A percentile compares a stretch with the other conserved stretches of the same genome.
phyloP scores from a whole-genome alignment of 2,797 vertebrate genomes.

The Echeneis naucrates region DNA sequence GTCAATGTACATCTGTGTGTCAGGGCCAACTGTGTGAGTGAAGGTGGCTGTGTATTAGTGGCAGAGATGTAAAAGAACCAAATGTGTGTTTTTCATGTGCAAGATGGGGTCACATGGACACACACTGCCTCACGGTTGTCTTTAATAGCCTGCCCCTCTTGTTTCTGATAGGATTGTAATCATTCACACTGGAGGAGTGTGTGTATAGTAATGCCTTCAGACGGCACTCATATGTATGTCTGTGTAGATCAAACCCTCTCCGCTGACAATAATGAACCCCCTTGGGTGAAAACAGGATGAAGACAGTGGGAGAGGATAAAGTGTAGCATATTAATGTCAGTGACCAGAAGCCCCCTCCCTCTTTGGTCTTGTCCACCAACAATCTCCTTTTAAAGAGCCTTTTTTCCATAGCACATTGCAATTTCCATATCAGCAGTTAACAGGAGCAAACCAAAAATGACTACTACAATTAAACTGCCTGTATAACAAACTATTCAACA shows the following conservation, averaged over 20 bases:
- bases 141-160: conserved; percentile 82
- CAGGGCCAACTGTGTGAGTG: conserved; percentile 59
- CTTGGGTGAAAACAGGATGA: conserved; percentile 67
- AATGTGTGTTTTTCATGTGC: conserved; percentile 64
- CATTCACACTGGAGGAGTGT: conserved; percentile 89
- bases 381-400: conserved; percentile 45
- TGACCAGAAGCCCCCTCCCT: conserved; percentile 11
- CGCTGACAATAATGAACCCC: conserved; percentile 81
- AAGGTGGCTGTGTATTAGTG: conserved; percentile 66
- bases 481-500: conserved; percentile 39
- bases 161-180: conserved; percentile 90
- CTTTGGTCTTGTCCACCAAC: conserved; percentile 52
- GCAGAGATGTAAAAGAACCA: conserved; percentile 67
- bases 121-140: conserved; percentile 76
- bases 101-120: conserved; percentile 31
- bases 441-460: conserved; percentile 52
- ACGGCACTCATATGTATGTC: conserved; percentile 90
- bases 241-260: conserved; percentile 86
- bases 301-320: conserved; percentile 60
- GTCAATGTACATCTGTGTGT: conserved; percentile 73
- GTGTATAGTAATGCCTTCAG: conserved; percentile 88
- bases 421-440: conserved; percentile 68
- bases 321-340: conserved; percentile 60
- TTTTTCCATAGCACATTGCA: conserved; percentile 42
- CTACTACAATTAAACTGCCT: conserved; percentile 52